Base-by-base conservation (phyloP, 1,140 invertebrate genomes). In the Polypedilum vanderplanki region DNA sequence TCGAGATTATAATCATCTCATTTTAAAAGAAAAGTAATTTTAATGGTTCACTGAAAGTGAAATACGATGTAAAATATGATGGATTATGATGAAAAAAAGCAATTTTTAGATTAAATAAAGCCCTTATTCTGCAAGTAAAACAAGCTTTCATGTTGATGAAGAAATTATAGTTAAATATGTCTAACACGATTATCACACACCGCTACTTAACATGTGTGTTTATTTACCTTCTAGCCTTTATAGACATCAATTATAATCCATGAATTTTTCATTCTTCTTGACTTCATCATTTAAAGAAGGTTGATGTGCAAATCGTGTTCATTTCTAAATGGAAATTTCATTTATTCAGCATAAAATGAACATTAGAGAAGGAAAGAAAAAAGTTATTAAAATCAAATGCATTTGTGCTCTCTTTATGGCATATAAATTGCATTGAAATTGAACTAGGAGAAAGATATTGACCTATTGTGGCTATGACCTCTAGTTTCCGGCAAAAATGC, bases 271-370 rank as follows among this genome's bases (percentile, higher is more conserved):
- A n/a, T 33, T 33, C 24, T 33, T 33, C 24, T 33, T 33, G 24
- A 57, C n/a, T 57, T 57, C 46, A 57, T 57, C 9, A 57, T 12
- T n/a, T n/a, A 15, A 57, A 57, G 46, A 57, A 57, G 46, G 9
- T 70, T 70, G 65, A 70, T 70, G 65, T 70, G 65, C 65, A 70
- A 70, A 70, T 70, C 65, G 65, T 70, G 65, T 22, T 70, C 12
- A 12, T 70, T 70, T 70, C 17, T 18, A 18, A 70, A 70, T 20
- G 65, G 9, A 70, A 10, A 70, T 70, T 70, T 57, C n/a, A 57
- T 57, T 57, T 57, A 57, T 57, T 57, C 46, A 57, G 46, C 5
- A 33, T 33, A 57, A n/a, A 57, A 57, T 57, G 41, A 12, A 8
- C 41, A 46, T 15, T 57, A 57, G 46, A n/a, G 46, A 46, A 46